Evolutionary conservation across 2,797 vertebrate genomes (phyloP), one percentile per base, ranked within the genome.

Genomic region (Characodon lateralis): DNA sequence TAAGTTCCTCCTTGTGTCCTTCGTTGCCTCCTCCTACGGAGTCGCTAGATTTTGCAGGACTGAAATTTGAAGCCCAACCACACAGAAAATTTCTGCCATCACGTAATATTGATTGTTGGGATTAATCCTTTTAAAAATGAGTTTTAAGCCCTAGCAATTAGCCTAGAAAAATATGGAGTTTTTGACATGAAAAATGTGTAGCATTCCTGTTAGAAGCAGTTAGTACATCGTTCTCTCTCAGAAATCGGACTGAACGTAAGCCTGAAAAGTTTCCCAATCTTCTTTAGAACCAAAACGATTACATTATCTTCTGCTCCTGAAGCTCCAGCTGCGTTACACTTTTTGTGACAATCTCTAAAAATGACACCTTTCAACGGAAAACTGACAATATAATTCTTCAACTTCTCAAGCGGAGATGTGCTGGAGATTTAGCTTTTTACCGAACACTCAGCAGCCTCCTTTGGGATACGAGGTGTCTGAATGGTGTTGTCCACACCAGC

Each of bases 341-440:
- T 48, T 72, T 77, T 65, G 83, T 39, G 72, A 74, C 65, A 4
- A 71, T 55, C 20, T 4, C 61, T 78, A 84, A 43, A 89, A 88
- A 86, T 83, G 73, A 88, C 80, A 72, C 76, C 82, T 68, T 77
- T 74, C 16, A 63, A 56, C 85, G 78, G 79, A 88, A 91, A 90
- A 83, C 63, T 56, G 59, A 72, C 46, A 1, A 80, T 80, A 84
- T 76, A 48, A 51, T 41, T 14, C 69, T 70, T 77, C 66, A 22
- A 83, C 87, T 53, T 77, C 79, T 81, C 55, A 6, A 75, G 58
- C 80, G 76, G n/a, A n/a, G n/a, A 84, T 72, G 39, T 31, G 24
- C 80, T 69, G 43, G 5, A 22, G 10, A 24, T 13, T 68, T 68
- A 7, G 5, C 14, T 20, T 72, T 31, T 46, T 72, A 80, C 18